A percentile compares a stretch with the other conserved stretches of the same genome.
Conservation (phyloP, 1,140 invertebrate species). For the Eufriesea mexicana region DNA sequence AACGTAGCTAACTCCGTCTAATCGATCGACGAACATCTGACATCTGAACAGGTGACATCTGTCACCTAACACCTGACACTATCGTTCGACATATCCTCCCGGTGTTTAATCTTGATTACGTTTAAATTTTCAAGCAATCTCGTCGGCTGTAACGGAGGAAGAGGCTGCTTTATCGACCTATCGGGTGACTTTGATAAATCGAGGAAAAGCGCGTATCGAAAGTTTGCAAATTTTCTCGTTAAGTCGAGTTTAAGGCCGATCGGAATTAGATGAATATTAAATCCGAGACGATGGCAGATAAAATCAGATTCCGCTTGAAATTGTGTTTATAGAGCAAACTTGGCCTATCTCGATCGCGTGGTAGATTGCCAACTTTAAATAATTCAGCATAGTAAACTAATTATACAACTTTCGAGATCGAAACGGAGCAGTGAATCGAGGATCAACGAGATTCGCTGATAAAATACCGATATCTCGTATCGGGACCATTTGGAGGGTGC, state of each 20-base stretch:
- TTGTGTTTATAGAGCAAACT: conserved; percentile 9
- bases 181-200: not conserved
- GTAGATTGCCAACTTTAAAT: not conserved
- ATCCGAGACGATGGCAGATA: not conserved
- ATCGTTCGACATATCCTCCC: not conserved
- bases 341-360: not conserved
- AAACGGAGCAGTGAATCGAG: not conserved
- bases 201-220: no score
- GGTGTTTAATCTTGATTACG: not conserved
- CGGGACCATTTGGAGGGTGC: not conserved
- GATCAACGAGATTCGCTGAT: not conserved
- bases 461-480: not conserved
- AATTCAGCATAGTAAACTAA: not conserved
- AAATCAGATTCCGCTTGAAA: not conserved
- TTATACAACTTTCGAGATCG: not conserved
- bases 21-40: no score
- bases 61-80: no score
- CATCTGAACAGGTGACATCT: no score
- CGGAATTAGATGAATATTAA: conserved; percentile 15
- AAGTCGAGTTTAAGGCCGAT: not conserved
- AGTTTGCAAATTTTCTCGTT: no score
- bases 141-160: not conserved
- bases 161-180: not conserved
- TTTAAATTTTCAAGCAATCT: not conserved
- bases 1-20: no score